A percentile compares a stretch with the other conserved stretches of the same genome.
These are phyloP conservation scores for Siniperca chuatsi DNA, from an alignment of 2,113 vertebrate genomes.

Conservation along the genomic window DNA sequence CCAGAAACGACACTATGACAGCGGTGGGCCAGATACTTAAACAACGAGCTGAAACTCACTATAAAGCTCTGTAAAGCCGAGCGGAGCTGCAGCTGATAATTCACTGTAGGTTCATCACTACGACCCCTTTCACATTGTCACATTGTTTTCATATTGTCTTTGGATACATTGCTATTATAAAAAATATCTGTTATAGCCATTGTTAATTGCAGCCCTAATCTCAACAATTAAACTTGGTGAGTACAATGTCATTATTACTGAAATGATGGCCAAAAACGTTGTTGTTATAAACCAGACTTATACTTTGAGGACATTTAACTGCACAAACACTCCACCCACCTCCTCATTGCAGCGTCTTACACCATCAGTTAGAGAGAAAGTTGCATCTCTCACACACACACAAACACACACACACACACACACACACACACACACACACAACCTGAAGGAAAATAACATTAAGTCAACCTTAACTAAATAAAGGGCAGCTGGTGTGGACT, in stretches of 20 bases:
- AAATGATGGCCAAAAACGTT: background rate
- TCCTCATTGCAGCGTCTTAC: background rate
- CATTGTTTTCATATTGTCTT: background rate
- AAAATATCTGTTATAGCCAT: background rate
- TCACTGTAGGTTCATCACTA: too few species aligned
- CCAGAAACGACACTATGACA: too few species aligned
- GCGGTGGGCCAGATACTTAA: too few species aligned
- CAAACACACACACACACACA: background rate
- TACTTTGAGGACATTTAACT: background rate
- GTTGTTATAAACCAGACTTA: background rate
- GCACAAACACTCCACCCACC: background rate
- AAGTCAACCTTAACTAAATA: constrained; percentile 42
- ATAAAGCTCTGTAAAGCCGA: too few species aligned
- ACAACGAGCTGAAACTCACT: too few species aligned
- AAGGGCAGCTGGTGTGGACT: constrained; percentile 48
- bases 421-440: constrained; percentile 12
- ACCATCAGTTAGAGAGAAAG: background rate
- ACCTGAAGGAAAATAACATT: constrained; percentile 1
- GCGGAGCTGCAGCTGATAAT: background rate
- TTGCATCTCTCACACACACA: background rate
- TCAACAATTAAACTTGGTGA: background rate
- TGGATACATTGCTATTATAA: too few species aligned
- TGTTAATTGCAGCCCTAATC: background rate
- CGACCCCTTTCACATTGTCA: background rate
- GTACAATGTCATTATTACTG: background rate